A percentile compares a stretch with the other conserved stretches of the same genome.
Evolutionary conservation across 2,113 vertebrate species (phyloP).

Genomic region (Opisthocomus hoazin): DNA sequence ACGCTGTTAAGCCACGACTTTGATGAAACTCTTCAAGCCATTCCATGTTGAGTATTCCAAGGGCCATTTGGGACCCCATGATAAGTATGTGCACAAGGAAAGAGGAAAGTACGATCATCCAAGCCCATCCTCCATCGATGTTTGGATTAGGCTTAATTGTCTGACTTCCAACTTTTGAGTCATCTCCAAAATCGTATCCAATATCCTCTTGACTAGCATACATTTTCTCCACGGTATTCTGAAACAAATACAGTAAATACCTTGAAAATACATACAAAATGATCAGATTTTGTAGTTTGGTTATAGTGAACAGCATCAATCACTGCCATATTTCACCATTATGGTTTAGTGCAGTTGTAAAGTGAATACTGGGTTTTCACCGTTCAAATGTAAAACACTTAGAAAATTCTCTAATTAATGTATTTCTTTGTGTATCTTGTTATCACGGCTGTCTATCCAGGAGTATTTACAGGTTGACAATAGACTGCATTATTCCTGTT

Average conservation of each 20-base stretch:
- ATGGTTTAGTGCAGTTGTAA: background rate
- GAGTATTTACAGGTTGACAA: background rate
- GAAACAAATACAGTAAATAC: conserved; percentile 38
- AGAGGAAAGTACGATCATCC: conserved; percentile 79
- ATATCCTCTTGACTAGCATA: conserved; percentile 72
- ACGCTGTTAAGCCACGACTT: conserved; percentile 77
- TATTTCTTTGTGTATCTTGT: background rate
- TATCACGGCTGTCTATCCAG: background rate
- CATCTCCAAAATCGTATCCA: conserved; percentile 69
- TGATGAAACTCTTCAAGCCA: conserved; percentile 82
- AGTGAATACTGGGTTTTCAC: background rate
- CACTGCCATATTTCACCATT: background rate
- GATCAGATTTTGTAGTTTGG: background rate
- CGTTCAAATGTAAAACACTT: background rate
- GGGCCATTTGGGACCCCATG: conserved; percentile 83
- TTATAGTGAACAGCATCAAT: background rate
- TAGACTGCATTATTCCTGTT: background rate
- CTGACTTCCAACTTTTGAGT: conserved; percentile 61
- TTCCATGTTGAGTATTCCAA: conserved; percentile 81
- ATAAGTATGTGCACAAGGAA: conserved; percentile 78
- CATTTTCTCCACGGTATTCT: conserved; percentile 67
- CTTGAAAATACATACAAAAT: background rate
- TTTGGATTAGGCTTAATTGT: conserved; percentile 68
- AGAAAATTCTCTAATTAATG: background rate
- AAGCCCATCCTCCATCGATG: conserved; percentile 78